Base-by-base conservation (phyloP, 2,888 invertebrate species). In the Drosophila ochracea region DNA sequence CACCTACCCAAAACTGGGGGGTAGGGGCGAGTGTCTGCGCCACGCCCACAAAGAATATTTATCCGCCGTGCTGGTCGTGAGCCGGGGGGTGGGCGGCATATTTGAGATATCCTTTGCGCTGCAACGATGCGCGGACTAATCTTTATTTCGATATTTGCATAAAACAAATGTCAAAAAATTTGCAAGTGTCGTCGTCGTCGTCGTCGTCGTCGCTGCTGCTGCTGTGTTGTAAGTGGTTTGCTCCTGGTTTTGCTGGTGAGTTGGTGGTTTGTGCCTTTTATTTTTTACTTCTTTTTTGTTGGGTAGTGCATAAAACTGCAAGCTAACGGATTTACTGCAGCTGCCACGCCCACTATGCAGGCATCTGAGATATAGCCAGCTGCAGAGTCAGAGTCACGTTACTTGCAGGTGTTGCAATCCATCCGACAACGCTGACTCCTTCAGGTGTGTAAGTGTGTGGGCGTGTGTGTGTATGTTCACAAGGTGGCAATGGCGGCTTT, bases 361-460 rank as follows among this genome's bases (percentile, higher is more conserved):
- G 9, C 60, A 60, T 37, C 78, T 54, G 60, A 64, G 69, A 73
- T 78, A 83, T 75, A 72, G 74, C 73, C 41, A 65, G 72, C 67
- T 60, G 81, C 83, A 64, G 74, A 87, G 91, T 87, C 82, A 82
- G 88, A 89, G 86, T 79, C 83, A 87, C 89, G 91, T 90, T 89
- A 91, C 91, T 86, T 91, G 91, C 91, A 90, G 87, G 91, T 89
- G 91, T 83, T 86, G 91, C 87, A 89, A 84, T 91, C 83, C 90
- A 91, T 86, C 80, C 89, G 73, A 72, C 72, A 68, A 74, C 68
- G 78, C 80, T 74, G 61, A 76, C 71, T 73, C 64, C 77, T 73
- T 53, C 73, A 78, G 58, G 55, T 62, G 43, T 64, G 47, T 37
- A 28, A 47, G 37, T 33, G 9, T 28, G 13, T 16, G 28, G 10